Evolutionary conservation across 2,888 invertebrate species (phyloP).

Genomic region (Noctua fimbriata): DNA sequence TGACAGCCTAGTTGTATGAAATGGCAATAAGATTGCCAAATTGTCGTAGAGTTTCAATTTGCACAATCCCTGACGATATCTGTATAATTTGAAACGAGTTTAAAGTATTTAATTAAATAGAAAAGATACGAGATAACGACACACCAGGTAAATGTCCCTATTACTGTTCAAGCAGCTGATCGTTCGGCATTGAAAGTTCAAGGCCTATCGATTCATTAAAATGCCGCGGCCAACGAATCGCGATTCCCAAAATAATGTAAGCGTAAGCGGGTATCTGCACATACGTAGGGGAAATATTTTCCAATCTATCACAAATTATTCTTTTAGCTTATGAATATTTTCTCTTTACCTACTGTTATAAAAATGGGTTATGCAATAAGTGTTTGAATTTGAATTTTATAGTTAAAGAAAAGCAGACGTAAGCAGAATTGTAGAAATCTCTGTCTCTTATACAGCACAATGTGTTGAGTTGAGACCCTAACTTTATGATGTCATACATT

Average conservation of each 20-base stretch:
- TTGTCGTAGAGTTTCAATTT: neutral
- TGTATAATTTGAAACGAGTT: neutral
- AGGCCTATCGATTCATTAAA: constrained; percentile 46
- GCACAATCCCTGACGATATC: neutral
- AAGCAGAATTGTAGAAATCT: neutral
- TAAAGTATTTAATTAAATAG: neutral
- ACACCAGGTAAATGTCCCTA: constrained; percentile 14
- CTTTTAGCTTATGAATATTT: neutral
- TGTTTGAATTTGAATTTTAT: neutral
- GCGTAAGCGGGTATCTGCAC: neutral
- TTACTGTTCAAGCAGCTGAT: constrained; percentile 39
- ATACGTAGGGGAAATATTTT: constrained; percentile 10
- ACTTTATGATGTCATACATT: constrained; percentile 15
- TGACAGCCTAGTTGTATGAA: neutral
- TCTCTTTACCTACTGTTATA: no score
- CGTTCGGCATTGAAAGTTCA: constrained; percentile 34
- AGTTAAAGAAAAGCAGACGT: neutral
- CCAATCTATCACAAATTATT: neutral
- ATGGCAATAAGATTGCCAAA: neutral
- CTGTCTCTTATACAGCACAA: neutral
- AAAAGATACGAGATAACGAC: neutral
- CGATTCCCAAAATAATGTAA: constrained; percentile 34
- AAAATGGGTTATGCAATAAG: neutral
- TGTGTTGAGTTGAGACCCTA: neutral
- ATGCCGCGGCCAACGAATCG: constrained; percentile 9